These are phyloP conservation scores for Actinia tenebrosa DNA, from an alignment of 64 coral and sea anemone species.

Conservation along the genomic window DNA sequence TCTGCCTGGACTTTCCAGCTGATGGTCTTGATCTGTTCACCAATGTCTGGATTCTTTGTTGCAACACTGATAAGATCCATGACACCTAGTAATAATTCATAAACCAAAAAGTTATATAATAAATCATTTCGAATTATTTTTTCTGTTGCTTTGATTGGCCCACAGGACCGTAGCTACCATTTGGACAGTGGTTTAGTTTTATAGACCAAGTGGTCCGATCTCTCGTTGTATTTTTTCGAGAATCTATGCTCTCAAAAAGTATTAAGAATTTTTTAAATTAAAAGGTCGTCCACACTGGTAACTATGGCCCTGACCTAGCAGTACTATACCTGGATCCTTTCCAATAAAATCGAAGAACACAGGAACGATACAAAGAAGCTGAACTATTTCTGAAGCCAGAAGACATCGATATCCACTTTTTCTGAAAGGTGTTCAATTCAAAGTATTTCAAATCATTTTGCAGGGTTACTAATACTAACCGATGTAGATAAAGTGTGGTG, in stretches of 20 bases:
- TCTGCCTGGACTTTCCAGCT: slow-evolving; percentile 65
- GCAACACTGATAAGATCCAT: slow-evolving; percentile 68
- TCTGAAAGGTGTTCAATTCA: slow-evolving; percentile 1
- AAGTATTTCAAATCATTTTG: neutral
- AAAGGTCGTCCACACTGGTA: no score
- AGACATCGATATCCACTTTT: slow-evolving; percentile 67
- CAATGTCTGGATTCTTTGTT: slow-evolving; percentile 69
- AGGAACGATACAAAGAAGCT: slow-evolving; percentile 84
- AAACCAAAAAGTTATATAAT: neutral
- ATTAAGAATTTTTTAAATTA: no score
- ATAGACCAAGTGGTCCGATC: no score
- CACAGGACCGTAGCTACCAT: no score
- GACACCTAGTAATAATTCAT: slow-evolving; percentile 27
- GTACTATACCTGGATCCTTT: slow-evolving; percentile 63
- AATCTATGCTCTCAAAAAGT: no score
- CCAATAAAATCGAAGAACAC: slow-evolving; percentile 78
- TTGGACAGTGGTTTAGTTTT: no score
- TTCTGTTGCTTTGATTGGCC: no score
- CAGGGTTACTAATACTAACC: neutral
- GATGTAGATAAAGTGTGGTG: no score
- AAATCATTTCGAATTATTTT: no score
- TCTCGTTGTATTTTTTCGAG: no score
- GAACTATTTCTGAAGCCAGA: slow-evolving; percentile 87
- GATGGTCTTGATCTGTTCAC: slow-evolving; percentile 48
- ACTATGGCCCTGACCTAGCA: neutral